Conservation (phyloP, 2,888 invertebrate species). For the Campopleginae sp. region DNA sequence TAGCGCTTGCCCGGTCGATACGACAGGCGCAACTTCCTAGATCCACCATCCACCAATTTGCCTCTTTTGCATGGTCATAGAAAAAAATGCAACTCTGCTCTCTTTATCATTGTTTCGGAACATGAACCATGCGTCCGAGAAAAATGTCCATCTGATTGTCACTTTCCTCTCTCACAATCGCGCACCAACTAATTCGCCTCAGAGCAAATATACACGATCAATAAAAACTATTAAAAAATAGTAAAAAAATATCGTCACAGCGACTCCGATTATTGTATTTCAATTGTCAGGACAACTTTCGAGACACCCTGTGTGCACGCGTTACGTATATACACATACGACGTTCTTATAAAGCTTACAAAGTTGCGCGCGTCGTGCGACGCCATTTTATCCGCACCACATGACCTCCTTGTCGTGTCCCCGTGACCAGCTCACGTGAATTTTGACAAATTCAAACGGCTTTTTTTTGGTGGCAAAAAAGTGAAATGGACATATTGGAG, state of each 20-base stretch:
- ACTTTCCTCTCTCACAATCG: too few relatives aligned
- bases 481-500: constrained; percentile 82
- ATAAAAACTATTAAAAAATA: too few relatives aligned
- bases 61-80: too few relatives aligned
- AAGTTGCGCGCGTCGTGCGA: constrained; percentile 70
- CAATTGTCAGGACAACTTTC: neutral
- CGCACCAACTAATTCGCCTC: too few relatives aligned
- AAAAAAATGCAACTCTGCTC: too few relatives aligned
- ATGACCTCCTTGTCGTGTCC: constrained; percentile 84
- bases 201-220: too few relatives aligned
- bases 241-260: neutral
- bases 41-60: neutral
- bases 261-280: neutral
- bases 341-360: constrained; percentile 1
- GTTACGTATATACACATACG: neutral
- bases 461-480: constrained; percentile 65
- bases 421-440: constrained; percentile 85
- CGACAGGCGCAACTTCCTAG: neutral
- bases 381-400: constrained; percentile 83
- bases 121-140: too few relatives aligned
- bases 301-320: neutral
- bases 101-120: too few relatives aligned
- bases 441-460: constrained; percentile 83
- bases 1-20: neutral
- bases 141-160: too few relatives aligned